These are phyloP conservation scores for Dasyornis broadbenti DNA, from an alignment of 2,113 vertebrate species.

Conservation along the genomic window DNA sequence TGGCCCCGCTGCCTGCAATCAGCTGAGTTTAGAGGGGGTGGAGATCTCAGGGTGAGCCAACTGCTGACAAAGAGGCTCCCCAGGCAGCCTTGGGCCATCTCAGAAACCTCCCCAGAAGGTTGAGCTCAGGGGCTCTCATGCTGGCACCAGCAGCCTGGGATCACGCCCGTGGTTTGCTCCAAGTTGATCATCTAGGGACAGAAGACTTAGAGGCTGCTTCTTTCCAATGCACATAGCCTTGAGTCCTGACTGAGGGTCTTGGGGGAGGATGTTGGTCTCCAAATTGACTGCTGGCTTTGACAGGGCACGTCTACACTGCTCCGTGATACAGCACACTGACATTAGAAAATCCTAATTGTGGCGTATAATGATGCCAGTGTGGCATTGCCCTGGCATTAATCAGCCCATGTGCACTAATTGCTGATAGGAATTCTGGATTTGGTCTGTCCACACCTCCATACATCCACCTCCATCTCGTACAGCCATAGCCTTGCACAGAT, in stretches of 20 bases:
- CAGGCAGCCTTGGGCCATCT: not conserved
- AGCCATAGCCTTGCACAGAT: not conserved
- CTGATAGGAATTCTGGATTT: not conserved
- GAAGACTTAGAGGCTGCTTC: not conserved
- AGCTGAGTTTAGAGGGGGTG: not conserved
- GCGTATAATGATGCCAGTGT: not conserved
- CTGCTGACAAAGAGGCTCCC: not conserved
- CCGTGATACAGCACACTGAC: not conserved
- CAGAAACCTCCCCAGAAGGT: not conserved
- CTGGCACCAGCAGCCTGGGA: not conserved
- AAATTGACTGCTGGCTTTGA: not conserved
- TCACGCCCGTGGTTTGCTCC: not conserved
- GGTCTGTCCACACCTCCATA: not conserved
- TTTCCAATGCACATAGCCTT: not conserved
- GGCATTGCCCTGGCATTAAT: not conserved
- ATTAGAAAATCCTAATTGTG: not conserved
- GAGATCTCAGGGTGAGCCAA: not conserved
- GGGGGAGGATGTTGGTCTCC: not conserved
- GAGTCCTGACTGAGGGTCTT: not conserved
- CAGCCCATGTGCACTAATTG: not conserved
- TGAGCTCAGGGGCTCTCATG: fast-evolving
- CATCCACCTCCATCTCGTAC: not conserved
- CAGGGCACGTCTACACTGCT: not conserved
- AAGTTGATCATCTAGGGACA: not conserved
- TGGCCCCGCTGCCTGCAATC: not conserved